phyloP scores from a whole-genome alignment of 2,113 vertebrate genomes.

The Hemichromis elongatus region DNA sequence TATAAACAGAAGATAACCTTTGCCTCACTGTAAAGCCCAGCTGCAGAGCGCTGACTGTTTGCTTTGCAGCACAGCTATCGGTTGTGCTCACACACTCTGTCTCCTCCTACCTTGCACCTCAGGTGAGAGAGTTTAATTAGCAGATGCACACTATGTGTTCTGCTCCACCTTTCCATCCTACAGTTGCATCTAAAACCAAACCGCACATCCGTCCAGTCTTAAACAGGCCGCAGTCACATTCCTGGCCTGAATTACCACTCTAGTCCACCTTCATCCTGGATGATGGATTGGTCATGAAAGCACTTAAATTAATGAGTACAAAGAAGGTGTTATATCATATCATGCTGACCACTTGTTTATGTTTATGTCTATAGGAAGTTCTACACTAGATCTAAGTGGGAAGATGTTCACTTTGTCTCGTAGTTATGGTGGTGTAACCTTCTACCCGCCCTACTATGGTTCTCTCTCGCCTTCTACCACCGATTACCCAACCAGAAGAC shows the following conservation, averaged over 20 bases:
- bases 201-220: not conserved
- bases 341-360: not conserved
- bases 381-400: not conserved
- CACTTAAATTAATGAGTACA: not conserved
- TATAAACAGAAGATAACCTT: not conserved
- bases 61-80: not conserved
- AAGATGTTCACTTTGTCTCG: conserved; percentile 45
- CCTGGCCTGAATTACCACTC: not conserved
- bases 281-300: not conserved
- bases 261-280: not conserved
- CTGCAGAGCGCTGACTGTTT: not conserved
- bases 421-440: not conserved
- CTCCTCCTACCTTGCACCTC: not conserved
- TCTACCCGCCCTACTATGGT: not conserved
- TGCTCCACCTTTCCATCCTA: not conserved
- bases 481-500: not conserved
- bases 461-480: not conserved
- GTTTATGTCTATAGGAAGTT: not conserved
- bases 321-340: not conserved
- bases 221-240: not conserved
- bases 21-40: not conserved
- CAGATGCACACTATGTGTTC: not conserved
- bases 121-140: not conserved
- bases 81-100: not conserved
- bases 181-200: not conserved